Evolutionary conservation across 23 tunicate species (phyloP).

Genomic region (Ascidia mentula): DNA sequence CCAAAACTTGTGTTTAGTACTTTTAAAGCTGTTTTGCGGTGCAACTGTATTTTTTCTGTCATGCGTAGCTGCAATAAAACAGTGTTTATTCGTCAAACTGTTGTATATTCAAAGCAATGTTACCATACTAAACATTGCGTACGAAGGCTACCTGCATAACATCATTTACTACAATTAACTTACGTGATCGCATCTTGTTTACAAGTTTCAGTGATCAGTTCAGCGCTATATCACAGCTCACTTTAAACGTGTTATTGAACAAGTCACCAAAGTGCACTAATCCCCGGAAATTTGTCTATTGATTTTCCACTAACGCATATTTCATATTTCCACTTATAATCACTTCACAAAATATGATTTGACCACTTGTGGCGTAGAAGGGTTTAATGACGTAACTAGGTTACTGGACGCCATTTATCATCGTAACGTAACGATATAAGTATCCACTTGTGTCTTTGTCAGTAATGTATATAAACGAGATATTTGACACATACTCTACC

Average conservation of each 20-base stretch:
- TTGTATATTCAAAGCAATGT: too few relatives aligned
- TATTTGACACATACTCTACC: too few relatives aligned
- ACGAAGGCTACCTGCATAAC: too few relatives aligned
- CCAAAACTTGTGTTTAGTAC: background rate
- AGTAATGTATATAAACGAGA: too few relatives aligned
- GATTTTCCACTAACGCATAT: too few relatives aligned
- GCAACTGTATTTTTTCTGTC: background rate
- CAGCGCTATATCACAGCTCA: conserved; percentile 3
- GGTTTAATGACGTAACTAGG: background rate
- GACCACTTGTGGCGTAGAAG: background rate
- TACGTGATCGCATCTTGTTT: too few relatives aligned
- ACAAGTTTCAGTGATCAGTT: too few relatives aligned
- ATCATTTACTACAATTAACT: too few relatives aligned
- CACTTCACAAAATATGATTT: background rate
- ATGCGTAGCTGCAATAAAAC: background rate
- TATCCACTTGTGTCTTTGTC: too few relatives aligned
- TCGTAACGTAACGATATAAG: too few relatives aligned
- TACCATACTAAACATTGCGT: too few relatives aligned
- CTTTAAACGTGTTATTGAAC: background rate
- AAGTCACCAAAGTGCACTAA: background rate
- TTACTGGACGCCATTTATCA: background rate
- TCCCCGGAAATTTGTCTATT: background rate
- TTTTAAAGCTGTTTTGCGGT: background rate
- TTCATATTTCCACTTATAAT: background rate
- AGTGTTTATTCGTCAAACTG: too few relatives aligned